Conservation (phyloP, 1,140 invertebrate genomes). For the Drosophila nebulosa region DNA sequence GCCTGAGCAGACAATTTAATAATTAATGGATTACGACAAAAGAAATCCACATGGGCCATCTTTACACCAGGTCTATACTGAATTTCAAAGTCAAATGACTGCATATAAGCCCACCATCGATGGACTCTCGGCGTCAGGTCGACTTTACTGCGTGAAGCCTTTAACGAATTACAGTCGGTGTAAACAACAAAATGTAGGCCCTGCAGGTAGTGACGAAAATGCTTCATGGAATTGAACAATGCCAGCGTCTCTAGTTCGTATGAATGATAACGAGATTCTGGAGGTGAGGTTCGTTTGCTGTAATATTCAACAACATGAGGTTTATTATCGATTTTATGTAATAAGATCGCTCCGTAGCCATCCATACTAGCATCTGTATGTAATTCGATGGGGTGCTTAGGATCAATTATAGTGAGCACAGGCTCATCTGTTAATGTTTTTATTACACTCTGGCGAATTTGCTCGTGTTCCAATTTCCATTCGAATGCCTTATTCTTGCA, state of each 20-base stretch:
- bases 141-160: not conserved
- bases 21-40: not conserved
- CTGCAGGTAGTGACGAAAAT: not conserved
- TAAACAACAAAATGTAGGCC: not conserved
- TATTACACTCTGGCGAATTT: not conserved
- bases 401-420: not conserved
- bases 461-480: not conserved
- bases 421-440: not conserved
- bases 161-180: slow-evolving; percentile 5
- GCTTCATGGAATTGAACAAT: not conserved
- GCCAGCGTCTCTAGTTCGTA: slow-evolving; percentile 2
- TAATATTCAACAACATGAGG: not conserved
- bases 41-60: not conserved
- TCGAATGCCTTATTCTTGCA: not conserved
- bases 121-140: slow-evolving; percentile 3
- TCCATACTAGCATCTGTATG: not conserved
- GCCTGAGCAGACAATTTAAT: not conserved
- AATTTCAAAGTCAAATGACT: slow-evolving; percentile 6
- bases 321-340: not conserved
- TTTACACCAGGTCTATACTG: not conserved
- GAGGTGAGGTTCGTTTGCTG: not conserved
- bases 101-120: slow-evolving; percentile 10
- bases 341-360: not conserved
- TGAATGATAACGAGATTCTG: slow-evolving; percentile 1
- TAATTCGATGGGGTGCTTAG: not conserved